phyloP scores from a whole-genome alignment of 2,888 invertebrate species.

The Phoronis australis region DNA sequence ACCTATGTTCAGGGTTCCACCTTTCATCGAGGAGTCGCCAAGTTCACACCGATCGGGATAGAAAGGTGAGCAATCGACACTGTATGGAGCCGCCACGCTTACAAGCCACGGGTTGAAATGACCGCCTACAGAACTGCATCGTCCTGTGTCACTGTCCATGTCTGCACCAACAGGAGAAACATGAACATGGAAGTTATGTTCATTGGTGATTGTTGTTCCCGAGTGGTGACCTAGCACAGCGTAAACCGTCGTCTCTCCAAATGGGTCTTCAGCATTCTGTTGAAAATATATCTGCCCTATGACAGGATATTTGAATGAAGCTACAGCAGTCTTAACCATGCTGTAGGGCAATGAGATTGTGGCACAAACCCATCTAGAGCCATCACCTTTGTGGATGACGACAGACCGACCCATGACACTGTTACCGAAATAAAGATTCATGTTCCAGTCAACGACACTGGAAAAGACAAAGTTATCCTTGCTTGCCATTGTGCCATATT shows the following conservation, averaged over 20 bases:
- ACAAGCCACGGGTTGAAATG: constrained; percentile 75
- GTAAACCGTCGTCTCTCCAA: constrained; percentile 78
- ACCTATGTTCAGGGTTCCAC: constrained; percentile 22
- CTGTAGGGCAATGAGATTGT: constrained; percentile 53
- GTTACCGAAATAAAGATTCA: constrained; percentile 74
- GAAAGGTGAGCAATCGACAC: constrained; percentile 20
- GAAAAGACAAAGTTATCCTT: constrained; percentile 53
- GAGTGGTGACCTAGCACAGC: constrained; percentile 84
- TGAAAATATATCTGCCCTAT: constrained; percentile 78
- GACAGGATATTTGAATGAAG: constrained; percentile 78
- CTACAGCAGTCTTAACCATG: constrained; percentile 70
- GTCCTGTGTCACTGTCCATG: constrained; percentile 48
- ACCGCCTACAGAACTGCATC: constrained; percentile 64
- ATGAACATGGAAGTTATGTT: constrained; percentile 75
- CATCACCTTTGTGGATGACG: constrained; percentile 62
- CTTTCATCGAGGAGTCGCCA: constrained; percentile 64
- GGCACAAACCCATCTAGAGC: constrained; percentile 52
- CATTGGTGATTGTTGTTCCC: constrained; percentile 59
- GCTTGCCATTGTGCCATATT: constrained; percentile 72
- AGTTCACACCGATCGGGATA: constrained; percentile 85
- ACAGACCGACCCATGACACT: constrained; percentile 78
- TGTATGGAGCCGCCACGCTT: constrained; percentile 22
- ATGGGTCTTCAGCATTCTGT: constrained; percentile 73
- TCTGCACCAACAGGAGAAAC: constrained; percentile 59
- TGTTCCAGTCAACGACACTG: constrained; percentile 73